Conservation (phyloP, 2,888 invertebrate species). For the Phorcus lineatus region DNA sequence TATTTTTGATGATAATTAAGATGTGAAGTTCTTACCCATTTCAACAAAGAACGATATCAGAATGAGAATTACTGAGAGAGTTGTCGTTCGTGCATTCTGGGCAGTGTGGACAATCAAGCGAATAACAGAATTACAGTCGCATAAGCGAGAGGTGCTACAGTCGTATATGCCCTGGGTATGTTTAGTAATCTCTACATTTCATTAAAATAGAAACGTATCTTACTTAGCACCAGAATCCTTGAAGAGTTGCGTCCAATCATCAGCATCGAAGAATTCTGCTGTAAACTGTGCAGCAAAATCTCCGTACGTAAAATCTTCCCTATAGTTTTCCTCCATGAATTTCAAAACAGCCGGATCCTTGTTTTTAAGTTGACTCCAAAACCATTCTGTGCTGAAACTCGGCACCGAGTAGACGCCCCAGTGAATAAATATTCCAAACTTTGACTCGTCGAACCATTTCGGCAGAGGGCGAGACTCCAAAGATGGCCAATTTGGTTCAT, state of each 20-base stretch:
- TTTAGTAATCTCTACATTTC: too few species aligned
- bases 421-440: conserved; percentile 77
- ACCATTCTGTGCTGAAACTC: conserved; percentile 84
- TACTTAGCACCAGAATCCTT: conserved; percentile 42
- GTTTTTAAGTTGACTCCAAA: conserved; percentile 87
- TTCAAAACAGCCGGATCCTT: conserved; percentile 42
- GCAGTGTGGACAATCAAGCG: too few species aligned
- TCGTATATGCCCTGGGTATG: too few species aligned
- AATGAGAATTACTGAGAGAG: too few species aligned
- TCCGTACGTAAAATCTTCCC: conserved; percentile 40
- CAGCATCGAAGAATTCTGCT: conserved; percentile 40
- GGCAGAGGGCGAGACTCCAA: conserved; percentile 86
- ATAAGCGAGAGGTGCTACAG: too few species aligned
- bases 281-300: conserved; percentile 41
- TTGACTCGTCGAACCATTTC: conserved; percentile 76
- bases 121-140: too few species aligned
- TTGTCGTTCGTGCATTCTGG: too few species aligned
- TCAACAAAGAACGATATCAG: too few species aligned
- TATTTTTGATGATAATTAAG: too few species aligned
- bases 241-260: conserved; percentile 37
- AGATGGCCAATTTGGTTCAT: conserved; percentile 86
- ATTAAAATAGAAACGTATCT: too few species aligned
- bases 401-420: conserved; percentile 77
- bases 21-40: too few species aligned
- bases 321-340: conserved; percentile 43